A percentile compares a stretch with the other conserved stretches of the same genome.
These are phyloP conservation scores for Emydoidea blandingii DNA, from an alignment of 2,797 vertebrate species.

Conservation along the genomic window DNA sequence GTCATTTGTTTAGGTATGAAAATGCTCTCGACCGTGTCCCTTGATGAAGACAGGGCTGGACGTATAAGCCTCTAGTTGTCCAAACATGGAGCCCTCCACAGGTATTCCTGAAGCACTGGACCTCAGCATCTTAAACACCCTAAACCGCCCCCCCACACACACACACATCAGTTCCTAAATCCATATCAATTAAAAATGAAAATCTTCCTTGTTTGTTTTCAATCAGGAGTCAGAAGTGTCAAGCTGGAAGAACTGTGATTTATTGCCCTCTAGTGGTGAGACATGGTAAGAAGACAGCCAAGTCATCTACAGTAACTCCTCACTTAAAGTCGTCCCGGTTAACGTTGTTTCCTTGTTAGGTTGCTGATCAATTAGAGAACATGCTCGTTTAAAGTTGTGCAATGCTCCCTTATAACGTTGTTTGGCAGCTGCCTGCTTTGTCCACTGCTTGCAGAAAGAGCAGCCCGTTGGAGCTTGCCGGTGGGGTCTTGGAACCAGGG, in stretches of 20 bases:
- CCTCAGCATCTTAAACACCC: not conserved
- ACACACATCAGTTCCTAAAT: not conserved
- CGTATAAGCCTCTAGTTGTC: not conserved
- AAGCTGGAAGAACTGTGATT: slow-evolving; percentile 19
- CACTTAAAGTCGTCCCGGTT: too few species aligned
- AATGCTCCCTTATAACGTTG: too few species aligned
- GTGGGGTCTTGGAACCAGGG: too few species aligned
- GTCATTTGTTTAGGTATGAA: not conserved
- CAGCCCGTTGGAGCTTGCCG: too few species aligned
- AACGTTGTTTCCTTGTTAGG: too few species aligned
- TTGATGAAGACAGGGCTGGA: not conserved
- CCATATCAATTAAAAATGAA: not conserved
- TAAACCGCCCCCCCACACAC: too few species aligned
- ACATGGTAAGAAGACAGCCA: not conserved
- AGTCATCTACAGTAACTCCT: not conserved
- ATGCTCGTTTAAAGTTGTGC: too few species aligned
- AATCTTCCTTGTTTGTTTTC: not conserved
- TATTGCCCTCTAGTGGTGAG: slow-evolving; percentile 69
- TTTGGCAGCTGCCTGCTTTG: too few species aligned
- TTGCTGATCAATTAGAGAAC: too few species aligned
- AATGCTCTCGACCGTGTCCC: not conserved
- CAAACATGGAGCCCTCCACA: not conserved
- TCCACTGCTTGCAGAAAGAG: too few species aligned
- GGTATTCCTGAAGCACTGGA: not conserved
- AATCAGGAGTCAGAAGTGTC: fast-evolving